These are phyloP conservation scores for Hylaeus anthracinus DNA, from an alignment of 1,140 invertebrate species.

Conservation along the genomic window DNA sequence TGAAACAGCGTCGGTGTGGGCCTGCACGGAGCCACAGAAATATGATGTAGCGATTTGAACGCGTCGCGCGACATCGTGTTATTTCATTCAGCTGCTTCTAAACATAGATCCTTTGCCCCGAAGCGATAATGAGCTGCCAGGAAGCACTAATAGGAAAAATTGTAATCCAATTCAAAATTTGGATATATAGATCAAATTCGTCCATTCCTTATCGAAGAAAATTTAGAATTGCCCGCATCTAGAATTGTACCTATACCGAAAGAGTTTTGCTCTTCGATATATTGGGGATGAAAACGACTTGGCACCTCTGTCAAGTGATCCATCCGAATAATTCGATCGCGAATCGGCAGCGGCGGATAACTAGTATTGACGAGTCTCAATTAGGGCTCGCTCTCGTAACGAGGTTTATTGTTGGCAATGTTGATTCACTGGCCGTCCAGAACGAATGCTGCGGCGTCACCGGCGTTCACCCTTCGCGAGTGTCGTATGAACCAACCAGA, in stretches of 20 bases:
- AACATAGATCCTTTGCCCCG: constrained; percentile 35
- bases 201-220: no score
- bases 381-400: constrained; percentile 56
- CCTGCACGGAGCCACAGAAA: constrained; percentile 62
- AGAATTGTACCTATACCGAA: no score
- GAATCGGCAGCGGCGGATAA: constrained; percentile 45
- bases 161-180: no score
- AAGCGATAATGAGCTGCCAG: no score
- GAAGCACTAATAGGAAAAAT: no score
- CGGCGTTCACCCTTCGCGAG: constrained; percentile 39
- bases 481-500: constrained; percentile 73
- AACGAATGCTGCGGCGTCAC: constrained; percentile 52
- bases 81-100: constrained; percentile 32
- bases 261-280: no score
- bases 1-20: constrained; percentile 61
- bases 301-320: no score
- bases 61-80: constrained; percentile 36
- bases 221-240: no score
- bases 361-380: constrained; percentile 49
- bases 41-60: constrained; percentile 66
- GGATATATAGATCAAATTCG: no score
- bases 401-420: constrained; percentile 55
- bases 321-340: constrained; percentile 28
- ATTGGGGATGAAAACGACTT: no score
- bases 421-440: constrained; percentile 51